Evolutionary conservation across 2,797 vertebrate species (phyloP), one percentile per base, ranked within the genome.

Genomic region (Menidia menidia): DNA sequence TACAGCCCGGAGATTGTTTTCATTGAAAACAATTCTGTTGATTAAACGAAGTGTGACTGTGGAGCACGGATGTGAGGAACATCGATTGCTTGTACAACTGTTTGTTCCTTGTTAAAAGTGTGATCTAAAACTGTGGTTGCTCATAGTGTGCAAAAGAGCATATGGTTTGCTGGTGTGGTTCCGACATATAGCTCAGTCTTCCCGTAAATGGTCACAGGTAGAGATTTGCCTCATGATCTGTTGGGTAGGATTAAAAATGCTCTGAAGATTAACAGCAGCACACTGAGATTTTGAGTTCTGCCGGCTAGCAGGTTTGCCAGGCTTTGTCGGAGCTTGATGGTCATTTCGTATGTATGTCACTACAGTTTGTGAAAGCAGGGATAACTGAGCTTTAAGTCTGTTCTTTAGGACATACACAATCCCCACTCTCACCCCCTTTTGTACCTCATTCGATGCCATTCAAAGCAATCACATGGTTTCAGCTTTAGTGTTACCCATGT

Each of bases 21-120:
- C 90, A 92, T 89, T 91, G 89, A 92, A 91, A 93, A 92, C 92
- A 91, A 93, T 91, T 89, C 85, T 86, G 88, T 89, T 92, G 92
- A 93, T 93, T 92, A 92, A 92, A 93, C 84, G 80, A 91, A 89
- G 89, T 92, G 92, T 92, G 90, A 91, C 91, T 89, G 84, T 85
- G 87, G 87, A 81, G 84, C 81, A 51, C 70, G 86, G 73, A 91
- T 93, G 84, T 83, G 86, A 90, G 83, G 85, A 86, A 81, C 89
- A 92, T 93, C 87, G 88, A 92, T 92, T 91, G 87, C 84, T 88
- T 80, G 86, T 86, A 89, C 85, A 86, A 91, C 84, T 85, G 88
- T 91, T 92, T 90, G 89, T 90, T 92, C 84, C 90, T 91, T 91
- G 91, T 92, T 93, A 91, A 91, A 89, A 89, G 88, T 77, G 82